Evolutionary conservation across 2,888 invertebrate species (phyloP).

Genomic region (Eurois occulta): DNA sequence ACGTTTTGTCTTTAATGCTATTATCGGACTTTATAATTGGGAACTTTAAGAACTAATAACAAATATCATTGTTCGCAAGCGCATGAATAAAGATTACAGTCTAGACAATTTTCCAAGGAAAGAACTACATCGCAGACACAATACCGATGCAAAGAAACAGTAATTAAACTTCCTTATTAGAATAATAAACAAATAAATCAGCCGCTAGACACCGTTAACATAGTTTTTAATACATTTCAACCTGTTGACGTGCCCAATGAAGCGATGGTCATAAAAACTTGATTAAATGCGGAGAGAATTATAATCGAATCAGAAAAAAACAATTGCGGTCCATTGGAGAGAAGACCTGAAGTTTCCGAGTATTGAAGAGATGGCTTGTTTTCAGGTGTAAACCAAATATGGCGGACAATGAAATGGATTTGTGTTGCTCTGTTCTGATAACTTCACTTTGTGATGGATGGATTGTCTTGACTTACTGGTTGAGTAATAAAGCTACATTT

Average conservation of each 20-base stretch:
- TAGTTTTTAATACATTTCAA: slow-evolving; percentile 37
- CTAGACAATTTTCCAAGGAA: slow-evolving; percentile 2
- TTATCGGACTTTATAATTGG: neutral
- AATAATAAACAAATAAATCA: slow-evolving; percentile 52
- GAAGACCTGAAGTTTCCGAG: slow-evolving; percentile 27
- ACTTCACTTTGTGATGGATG: neutral
- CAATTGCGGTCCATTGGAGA: slow-evolving; percentile 7
- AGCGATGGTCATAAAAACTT: slow-evolving; percentile 43
- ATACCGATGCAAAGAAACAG: neutral
- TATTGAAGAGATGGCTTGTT: neutral
- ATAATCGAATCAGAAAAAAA: slow-evolving; percentile 64
- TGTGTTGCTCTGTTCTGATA: neutral
- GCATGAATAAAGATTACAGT: neutral
- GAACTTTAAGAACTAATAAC: neutral
- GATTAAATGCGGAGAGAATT: slow-evolving; percentile 59
- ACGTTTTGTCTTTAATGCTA: neutral
- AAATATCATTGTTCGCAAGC: neutral
- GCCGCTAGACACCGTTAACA: neutral
- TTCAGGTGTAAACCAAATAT: slow-evolving; percentile 28
- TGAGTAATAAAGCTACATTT: neutral
- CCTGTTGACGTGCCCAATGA: slow-evolving; percentile 37
- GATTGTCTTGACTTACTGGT: neutral
- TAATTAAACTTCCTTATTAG: slow-evolving; percentile 28
- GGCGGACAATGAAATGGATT: slow-evolving; percentile 16
- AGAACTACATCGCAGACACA: neutral